Percentiles rank a stretch among this genome's conserved stretches.
Conservation (phyloP, 2,888 invertebrate genomes). For the Eulithis prunata region DNA sequence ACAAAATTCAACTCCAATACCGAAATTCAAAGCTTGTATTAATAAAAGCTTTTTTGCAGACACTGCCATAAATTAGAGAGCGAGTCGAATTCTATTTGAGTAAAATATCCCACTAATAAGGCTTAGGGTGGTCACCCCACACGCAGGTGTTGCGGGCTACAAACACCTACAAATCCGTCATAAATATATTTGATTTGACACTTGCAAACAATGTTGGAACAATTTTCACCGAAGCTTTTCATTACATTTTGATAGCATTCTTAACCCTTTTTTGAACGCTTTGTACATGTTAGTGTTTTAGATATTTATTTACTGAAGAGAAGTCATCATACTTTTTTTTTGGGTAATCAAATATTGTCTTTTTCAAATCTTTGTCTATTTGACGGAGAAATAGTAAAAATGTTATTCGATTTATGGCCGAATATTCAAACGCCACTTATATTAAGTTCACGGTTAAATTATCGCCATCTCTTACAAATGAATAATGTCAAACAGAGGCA, state of each 20-base stretch:
- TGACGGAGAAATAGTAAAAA: too few species aligned
- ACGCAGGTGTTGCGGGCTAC: conserved; percentile 68
- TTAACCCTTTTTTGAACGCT: too few species aligned
- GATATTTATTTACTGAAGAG: too few species aligned
- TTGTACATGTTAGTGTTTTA: too few species aligned
- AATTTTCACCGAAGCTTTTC: conserved; percentile 6
- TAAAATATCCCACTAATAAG: conserved; percentile 57
- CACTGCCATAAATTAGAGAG: conserved; percentile 45
- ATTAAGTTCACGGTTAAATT: too few species aligned
- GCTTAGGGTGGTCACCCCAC: conserved; percentile 60
- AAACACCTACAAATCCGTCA: conserved; percentile 71
- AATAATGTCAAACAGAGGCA: too few species aligned
- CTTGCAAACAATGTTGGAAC: conserved; percentile 64
- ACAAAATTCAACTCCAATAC: not conserved
- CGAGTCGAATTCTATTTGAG: conserved; percentile 49
- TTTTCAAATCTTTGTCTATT: too few species aligned
- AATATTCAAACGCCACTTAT: too few species aligned
- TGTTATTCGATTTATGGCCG: not conserved
- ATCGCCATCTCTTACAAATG: too few species aligned
- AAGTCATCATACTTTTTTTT: too few species aligned
- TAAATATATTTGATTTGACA: conserved; percentile 81
- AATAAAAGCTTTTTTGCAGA: conserved; percentile 27
- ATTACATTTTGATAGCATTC: not conserved
- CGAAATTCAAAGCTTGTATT: conserved; percentile 12
- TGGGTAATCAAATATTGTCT: too few species aligned